Evolutionary conservation across 1,140 invertebrate species (phyloP).

Genomic region (Mylabris phalerata): DNA sequence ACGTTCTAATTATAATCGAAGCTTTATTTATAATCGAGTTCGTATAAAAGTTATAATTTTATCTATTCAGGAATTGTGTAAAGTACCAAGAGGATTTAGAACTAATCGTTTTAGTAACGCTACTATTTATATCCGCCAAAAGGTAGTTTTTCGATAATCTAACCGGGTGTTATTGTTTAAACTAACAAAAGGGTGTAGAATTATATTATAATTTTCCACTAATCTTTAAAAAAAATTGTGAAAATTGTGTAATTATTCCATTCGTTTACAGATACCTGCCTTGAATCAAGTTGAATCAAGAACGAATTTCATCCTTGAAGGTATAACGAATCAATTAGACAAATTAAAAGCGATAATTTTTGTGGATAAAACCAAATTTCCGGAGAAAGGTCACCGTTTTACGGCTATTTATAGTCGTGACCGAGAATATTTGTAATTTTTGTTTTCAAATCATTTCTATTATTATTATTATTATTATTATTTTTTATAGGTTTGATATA

Average conservation of each 20-base stretch:
- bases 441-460: not conserved
- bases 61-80: constrained; percentile 36
- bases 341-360: constrained; percentile 54
- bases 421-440: constrained; percentile 76
- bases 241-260: not conserved
- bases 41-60: not conserved
- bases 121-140: constrained; percentile 26
- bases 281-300: constrained; percentile 51
- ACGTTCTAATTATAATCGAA: constrained; percentile 10
- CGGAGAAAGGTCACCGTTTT: constrained; percentile 61
- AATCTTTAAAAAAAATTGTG: not conserved
- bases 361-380: constrained; percentile 61
- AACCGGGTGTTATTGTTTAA: no score
- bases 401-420: constrained; percentile 80
- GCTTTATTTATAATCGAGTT: not conserved
- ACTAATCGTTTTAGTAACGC: constrained; percentile 34
- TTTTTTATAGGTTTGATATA: constrained; percentile 69
- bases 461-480: constrained; percentile 2
- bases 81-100: constrained; percentile 30
- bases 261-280: constrained; percentile 52
- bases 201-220: no score
- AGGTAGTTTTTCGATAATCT: no score
- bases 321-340: constrained; percentile 53
- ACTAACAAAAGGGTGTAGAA: no score
- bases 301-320: constrained; percentile 55